Base-by-base conservation (phyloP, 1,140 invertebrate species). In the Frieseomelitta varia region DNA sequence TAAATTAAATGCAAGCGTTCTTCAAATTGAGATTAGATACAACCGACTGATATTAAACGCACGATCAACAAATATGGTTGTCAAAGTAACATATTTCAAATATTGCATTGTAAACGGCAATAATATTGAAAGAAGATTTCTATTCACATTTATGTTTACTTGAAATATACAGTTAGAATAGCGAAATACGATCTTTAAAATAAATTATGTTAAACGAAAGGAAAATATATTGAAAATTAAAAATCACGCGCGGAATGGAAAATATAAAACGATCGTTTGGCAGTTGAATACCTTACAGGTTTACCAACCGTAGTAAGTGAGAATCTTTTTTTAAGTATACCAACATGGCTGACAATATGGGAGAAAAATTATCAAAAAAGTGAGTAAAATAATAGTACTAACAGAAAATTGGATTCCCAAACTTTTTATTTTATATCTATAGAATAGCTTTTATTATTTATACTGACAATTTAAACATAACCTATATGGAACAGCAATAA, bases 361-460 rank as follows among this genome's bases (percentile, higher is more conserved):
- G 87, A 87, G 96, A 96, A 95, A 96, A 96, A 89, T 85, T 97
- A 85, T 97, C 97, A 8, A 97, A 97, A 95, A 97, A 97, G 96
- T 97, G 95, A 96, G 96, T 96, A 95, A 76, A 87, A n/a, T 68
- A 74, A 56, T 17, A 21, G 61, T 47, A 91, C 81, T 84, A 87
- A 53, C 84, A 88, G 39, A 91, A 88, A 89, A 90, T 79, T 81
- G 75, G 91, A 72, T 85, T 34, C 82, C 24, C 61, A 83, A 63
- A 73, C 91, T 53, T 34, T 10, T 4, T 47, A n/a, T 55, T 8
- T 51, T 17, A 12, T n/a, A 2, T 53, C 14, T 81, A 55, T 24
- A 0, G 11, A 21, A 21, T 8, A 34, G 39, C 61, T 27, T 56
- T 2, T 63, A 21, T 72, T 73, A 67, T 34, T 0, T 65, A 24